A percentile compares a stretch with the other conserved stretches of the same genome.
Conservation (phyloP, 2,888 invertebrate genomes). For the Spisula subtruncata region DNA sequence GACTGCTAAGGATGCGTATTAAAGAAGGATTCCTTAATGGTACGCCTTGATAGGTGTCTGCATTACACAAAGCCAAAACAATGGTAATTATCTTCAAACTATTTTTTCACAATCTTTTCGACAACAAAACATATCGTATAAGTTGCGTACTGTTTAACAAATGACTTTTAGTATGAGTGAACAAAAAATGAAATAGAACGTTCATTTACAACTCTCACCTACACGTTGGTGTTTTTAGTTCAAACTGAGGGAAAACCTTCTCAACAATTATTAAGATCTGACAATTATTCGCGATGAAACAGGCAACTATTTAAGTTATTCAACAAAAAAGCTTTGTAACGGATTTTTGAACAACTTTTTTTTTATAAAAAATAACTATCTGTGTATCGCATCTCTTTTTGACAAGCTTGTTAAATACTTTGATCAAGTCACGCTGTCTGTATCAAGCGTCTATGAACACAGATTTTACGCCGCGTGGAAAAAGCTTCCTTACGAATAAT, state of each 20-base stretch:
- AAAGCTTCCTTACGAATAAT: neutral
- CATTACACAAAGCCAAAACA: no score
- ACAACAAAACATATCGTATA: neutral
- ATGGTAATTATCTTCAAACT: neutral
- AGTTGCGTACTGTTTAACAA: neutral
- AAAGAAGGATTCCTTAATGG: no score
- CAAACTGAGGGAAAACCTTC: neutral
- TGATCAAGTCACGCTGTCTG: constrained; percentile 27
- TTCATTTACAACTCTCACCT: neutral
- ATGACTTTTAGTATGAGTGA: neutral
- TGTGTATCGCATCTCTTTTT: neutral
- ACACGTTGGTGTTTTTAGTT: neutral
- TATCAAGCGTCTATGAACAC: constrained; percentile 25
- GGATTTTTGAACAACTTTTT: constrained; percentile 1
- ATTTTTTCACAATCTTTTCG: neutral
- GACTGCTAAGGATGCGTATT: no score
- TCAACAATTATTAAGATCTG: neutral
- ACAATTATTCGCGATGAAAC: constrained; percentile 23
- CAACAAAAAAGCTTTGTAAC: constrained; percentile 15
- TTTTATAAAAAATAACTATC: neutral
- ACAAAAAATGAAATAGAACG: neutral
- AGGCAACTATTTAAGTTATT: neutral
- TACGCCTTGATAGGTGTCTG: no score
- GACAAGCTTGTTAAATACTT: constrained; percentile 21
- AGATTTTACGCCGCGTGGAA: constrained; percentile 8